These are phyloP conservation scores for Hydractinia symbiolongicarpus DNA, from an alignment of 30 jellyfish, hydroid and myxozoan genomes.

Conservation along the genomic window DNA sequence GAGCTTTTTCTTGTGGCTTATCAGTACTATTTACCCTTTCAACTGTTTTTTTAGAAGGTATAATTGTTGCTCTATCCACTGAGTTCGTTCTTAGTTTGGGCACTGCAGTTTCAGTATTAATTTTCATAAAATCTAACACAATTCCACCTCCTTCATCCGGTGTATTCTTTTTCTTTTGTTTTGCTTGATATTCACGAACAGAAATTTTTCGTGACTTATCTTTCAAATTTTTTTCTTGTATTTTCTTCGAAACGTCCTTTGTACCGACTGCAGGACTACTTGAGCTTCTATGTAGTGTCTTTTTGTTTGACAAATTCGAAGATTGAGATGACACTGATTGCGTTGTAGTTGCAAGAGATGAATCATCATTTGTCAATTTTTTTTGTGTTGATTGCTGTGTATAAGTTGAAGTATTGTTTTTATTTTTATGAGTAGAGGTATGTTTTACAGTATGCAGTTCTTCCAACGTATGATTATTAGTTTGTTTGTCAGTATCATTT, in stretches of 20 bases:
- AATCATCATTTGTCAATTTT: too few species aligned
- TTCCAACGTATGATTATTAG: too few species aligned
- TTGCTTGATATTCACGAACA: slow-evolving; percentile 20
- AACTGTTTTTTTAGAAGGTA: slow-evolving; percentile 9
- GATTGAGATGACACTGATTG: not conserved
- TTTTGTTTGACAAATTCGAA: not conserved
- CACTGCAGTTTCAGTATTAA: not conserved
- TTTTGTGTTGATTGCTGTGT: not conserved
- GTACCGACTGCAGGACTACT: too few species aligned
- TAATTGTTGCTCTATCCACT: slow-evolving; percentile 8
- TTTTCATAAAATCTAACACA: slow-evolving; percentile 7
- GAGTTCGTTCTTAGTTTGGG: not conserved
- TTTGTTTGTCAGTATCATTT: too few species aligned
- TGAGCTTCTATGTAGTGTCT: too few species aligned
- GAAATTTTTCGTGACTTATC: slow-evolving; percentile 22
- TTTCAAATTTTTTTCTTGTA: not conserved
- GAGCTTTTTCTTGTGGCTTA: slow-evolving; percentile 17
- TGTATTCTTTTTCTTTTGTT: not conserved
- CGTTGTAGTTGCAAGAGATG: too few species aligned
- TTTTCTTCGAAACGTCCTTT: too few species aligned
- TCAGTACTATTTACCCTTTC: not conserved
- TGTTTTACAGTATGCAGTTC: too few species aligned
- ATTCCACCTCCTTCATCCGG: slow-evolving; percentile 18
- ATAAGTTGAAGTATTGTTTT: too few species aligned
- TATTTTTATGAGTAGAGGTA: too few species aligned